Evolutionary conservation across 2,797 vertebrate species (phyloP), one percentile per base, ranked within the genome.

Genomic region (Percopsis omiscomaycus): DNA sequence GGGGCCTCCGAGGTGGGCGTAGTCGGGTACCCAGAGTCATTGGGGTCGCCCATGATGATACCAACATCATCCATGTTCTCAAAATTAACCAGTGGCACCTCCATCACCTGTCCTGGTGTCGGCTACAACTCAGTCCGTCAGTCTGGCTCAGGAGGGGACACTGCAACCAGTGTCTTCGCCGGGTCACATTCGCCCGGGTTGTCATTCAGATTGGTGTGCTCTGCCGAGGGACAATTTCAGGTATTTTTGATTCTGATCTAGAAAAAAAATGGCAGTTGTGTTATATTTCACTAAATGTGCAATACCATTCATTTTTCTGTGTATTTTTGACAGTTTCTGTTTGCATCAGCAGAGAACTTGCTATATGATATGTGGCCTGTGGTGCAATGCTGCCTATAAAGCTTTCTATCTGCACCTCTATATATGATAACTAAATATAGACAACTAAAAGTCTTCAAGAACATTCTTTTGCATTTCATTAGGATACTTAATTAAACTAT

Each of bases 1-100:
- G 86, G 87, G 8, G 78, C 86, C 64, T 92, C 91, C 27, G 90
- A 92, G 45, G 88, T 81, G 32, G 92, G 91, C 30, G 92, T 90
- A n/a, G 91, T 94, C 0, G 94, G 93, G 78, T 94, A 94, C 11
- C 94, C 91, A 2, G 93, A 89, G 68, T 95, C 95, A 29, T 79
- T 91, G 9, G 94, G 92, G 75, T 96, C 94, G 66, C 94, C 95
- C 63, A 95, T 71, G 78, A 91, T 90, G 78, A 94, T 91, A 61
- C 89, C 94, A 13, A 95, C 91, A 70, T 98, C 95, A 0, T 96
- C 95, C 51, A 94, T 86, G 77, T 95, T 98, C 73, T 98, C 95
- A 71, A 98, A 97, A 78, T 93, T 94, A 77, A 98, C 95, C 8
- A 98, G 92, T 30, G 96, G 95, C 84, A 98, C 95, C 88, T 98